Percentiles rank a stretch among this genome's conserved stretches.
phyloP scores from a whole-genome alignment of 2,888 invertebrate genomes.

The Pemphredon lugubris region DNA sequence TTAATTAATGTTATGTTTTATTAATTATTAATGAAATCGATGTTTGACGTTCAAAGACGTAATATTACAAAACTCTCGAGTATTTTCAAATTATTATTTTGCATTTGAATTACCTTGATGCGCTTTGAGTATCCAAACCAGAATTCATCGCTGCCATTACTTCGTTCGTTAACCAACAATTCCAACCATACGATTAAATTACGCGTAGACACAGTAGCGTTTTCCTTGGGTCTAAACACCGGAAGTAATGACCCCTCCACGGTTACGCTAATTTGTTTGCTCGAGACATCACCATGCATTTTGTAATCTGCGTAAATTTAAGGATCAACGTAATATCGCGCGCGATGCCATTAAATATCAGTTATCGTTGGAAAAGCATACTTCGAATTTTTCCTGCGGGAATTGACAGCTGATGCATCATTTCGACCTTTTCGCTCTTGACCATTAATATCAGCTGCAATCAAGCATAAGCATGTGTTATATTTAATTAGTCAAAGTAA shows the following conservation, averaged over 20 bases:
- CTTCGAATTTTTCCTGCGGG: constrained; percentile 82
- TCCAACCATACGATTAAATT: constrained; percentile 82
- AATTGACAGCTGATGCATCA: constrained; percentile 85
- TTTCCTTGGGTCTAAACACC: constrained; percentile 74
- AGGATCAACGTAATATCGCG: not conserved
- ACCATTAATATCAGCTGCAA: constrained; percentile 84
- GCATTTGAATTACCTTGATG: constrained; percentile 27
- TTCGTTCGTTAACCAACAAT: constrained; percentile 70
- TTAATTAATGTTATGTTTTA: not conserved
- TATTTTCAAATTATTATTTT: no score
- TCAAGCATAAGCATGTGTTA: not conserved
- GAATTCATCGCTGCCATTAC: constrained; percentile 41
- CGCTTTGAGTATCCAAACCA: not conserved
- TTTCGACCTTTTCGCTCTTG: constrained; percentile 86
- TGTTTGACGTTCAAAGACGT: no score
- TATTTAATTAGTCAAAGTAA: no score
- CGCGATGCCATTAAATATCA: not conserved
- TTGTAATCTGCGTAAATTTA: constrained; percentile 46
- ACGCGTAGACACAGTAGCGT: constrained; percentile 81
- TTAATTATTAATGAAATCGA: not conserved
- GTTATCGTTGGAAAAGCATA: constrained; percentile 76
- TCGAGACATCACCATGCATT: constrained; percentile 72
- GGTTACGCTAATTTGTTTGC: constrained; percentile 82
- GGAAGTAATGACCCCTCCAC: constrained; percentile 85
- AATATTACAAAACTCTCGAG: no score